Percentiles rank a stretch among this genome's conserved stretches.
phyloP scores from a whole-genome alignment of 2,888 invertebrate species.

The Matsumyia berberina region DNA sequence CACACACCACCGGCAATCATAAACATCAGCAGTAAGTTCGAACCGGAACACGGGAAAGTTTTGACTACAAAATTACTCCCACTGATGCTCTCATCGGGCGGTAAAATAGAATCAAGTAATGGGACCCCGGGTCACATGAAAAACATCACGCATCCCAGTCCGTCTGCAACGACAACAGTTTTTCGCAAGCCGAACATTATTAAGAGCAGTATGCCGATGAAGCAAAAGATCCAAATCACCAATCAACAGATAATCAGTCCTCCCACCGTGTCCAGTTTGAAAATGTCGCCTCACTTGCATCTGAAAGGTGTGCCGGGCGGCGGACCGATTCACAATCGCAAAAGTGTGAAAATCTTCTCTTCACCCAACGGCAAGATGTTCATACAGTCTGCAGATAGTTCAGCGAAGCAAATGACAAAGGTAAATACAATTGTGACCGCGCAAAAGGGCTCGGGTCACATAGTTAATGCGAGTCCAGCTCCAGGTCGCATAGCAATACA shows the following conservation, averaged over 20 bases:
- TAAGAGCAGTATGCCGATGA: constrained; percentile 69
- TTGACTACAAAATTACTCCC: constrained; percentile 79
- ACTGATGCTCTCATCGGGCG: constrained; percentile 63
- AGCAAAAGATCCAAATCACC: constrained; percentile 78
- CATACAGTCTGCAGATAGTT: constrained; percentile 81
- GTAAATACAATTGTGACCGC: constrained; percentile 58
- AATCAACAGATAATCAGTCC: constrained; percentile 77
- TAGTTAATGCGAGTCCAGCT: constrained; percentile 58
- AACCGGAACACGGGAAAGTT: constrained; percentile 78
- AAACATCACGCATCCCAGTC: constrained; percentile 71
- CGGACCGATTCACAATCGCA: constrained; percentile 79
- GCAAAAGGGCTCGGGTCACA: constrained; percentile 44
- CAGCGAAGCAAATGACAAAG: constrained; percentile 67
- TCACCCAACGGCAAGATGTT: constrained; percentile 83
- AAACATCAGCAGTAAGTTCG: constrained; percentile 68
- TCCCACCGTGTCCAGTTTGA: constrained; percentile 77
- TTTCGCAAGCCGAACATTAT: constrained; percentile 79
- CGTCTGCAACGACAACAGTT: constrained; percentile 74
- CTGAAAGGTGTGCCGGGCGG: constrained; percentile 80
- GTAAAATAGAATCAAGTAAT: constrained; percentile 60
- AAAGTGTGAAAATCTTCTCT: constrained; percentile 82
- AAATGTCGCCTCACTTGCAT: constrained; percentile 78
- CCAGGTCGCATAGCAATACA: constrained; percentile 82
- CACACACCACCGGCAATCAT: constrained; percentile 79
- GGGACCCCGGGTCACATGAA: constrained; percentile 63